Percentiles rank a stretch among this genome's conserved stretches.
Conservation (phyloP, 2,888 invertebrate genomes). For the Heliconius aoede region DNA sequence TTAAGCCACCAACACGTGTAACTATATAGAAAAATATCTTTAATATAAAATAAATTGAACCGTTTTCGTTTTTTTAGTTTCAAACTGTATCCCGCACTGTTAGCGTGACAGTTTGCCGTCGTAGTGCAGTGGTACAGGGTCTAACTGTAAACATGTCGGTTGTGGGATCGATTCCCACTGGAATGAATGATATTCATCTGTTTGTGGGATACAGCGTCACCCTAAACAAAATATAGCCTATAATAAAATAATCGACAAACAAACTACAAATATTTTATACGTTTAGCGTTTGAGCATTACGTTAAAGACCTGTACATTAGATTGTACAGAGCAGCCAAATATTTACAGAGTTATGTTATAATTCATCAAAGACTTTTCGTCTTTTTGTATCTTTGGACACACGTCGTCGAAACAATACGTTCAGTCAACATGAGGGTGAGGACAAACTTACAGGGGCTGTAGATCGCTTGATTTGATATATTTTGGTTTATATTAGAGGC, state of each 20-base stretch:
- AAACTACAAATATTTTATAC: not conserved
- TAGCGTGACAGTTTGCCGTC: no score
- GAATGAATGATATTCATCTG: no score
- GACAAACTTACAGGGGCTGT: slow-evolving; percentile 7
- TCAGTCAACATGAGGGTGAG: slow-evolving; percentile 40
- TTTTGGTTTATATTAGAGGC: not conserved
- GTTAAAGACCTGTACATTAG: not conserved
- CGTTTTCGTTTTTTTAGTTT: no score
- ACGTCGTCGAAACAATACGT: slow-evolving; percentile 62
- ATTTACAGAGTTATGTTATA: slow-evolving; percentile 64
- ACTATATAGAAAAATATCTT: no score
- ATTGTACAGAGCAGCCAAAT: slow-evolving; percentile 55
- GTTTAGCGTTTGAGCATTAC: not conserved
- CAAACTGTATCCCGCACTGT: no score
- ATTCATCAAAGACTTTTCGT: slow-evolving; percentile 78
- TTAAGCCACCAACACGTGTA: no score
- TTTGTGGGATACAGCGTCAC: not conserved
- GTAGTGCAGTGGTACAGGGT: no score
- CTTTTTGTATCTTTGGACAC: slow-evolving; percentile 69
- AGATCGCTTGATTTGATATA: slow-evolving; percentile 18
- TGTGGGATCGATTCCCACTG: no score
- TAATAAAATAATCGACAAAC: no score
- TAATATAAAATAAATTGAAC: no score
- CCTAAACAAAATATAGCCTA: no score
- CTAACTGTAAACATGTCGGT: no score